Base-by-base conservation (phyloP, 1,140 invertebrate species). In the Cydia amplana region DNA sequence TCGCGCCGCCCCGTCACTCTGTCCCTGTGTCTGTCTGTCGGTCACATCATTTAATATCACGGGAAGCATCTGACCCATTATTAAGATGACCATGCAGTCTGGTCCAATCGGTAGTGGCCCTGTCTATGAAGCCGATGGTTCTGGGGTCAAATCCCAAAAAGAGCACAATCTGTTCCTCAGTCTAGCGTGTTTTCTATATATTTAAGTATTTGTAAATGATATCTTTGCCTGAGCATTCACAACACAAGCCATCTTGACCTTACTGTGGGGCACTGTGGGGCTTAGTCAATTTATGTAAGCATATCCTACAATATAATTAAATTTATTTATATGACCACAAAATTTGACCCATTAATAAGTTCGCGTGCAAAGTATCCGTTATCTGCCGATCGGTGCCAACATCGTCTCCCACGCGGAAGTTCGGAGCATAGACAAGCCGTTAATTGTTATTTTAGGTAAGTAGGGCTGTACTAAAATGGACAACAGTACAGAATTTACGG, bases 391-490 rank as follows among this genome's bases (percentile, higher is more conserved):
- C 51, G n/a, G n/a, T 55, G 51, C 51, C 51, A 55, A 55, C 51
- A 18, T 18, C 7, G n/a, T 16, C 43, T 43, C 51, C 51, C 51
- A 55, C 51, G 51, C 51, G 51, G 51, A 55, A 55, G 51, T 18
- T 40, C 36, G 16, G 0, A 9, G 51, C 51, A 55, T 55, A 55
- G 51, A 55, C 51, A 18, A 55, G n/a, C 16, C 51, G 16, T 55
- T n/a, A n/a, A n/a, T 55, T 55, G 51, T 9, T 55, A 55, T 55
- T 55, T 55, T 55, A 55, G 51, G 51, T 55, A 55, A 55, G n/a
- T 55, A 55, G 51, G 51, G 51, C 51, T 55, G 51, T 18, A 18
- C 51, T 14, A 18, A n/a, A 55, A 7, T 18, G 6, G 51, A 18
- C 43, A n/a, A 32, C 49, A 51, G 49, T 14, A 18, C 5, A 55